phyloP scores from a whole-genome alignment of 2,797 vertebrate species.

The Picus viridis region DNA sequence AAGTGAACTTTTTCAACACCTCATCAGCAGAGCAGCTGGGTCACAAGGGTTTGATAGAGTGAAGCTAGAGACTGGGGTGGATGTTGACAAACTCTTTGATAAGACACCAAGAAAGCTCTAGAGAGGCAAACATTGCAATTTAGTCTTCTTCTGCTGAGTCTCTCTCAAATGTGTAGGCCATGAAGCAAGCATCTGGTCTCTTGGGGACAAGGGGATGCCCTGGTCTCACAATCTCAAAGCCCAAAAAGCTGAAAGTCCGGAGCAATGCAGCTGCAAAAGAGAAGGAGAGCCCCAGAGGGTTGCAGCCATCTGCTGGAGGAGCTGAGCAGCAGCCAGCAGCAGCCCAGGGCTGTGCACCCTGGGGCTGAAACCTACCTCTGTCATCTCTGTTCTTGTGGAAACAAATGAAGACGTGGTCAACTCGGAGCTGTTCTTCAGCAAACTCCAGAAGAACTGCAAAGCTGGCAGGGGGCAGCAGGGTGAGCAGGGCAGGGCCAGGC shows the following conservation, averaged over 20 bases:
- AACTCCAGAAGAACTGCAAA: constrained; percentile 95
- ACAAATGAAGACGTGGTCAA: constrained; percentile 93
- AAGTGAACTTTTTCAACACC: constrained; percentile 68
- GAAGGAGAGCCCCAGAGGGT: neutral
- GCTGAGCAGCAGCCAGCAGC: neutral
- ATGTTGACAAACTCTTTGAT: constrained; percentile 73
- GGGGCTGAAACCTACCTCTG: constrained; percentile 82
- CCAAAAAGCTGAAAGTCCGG: constrained; percentile 97
- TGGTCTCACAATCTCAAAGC: constrained; percentile 99
- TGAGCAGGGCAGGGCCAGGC: accelerated
- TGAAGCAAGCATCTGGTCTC: constrained; percentile 98
- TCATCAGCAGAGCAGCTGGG: constrained; percentile 64
- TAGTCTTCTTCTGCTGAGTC: constrained; percentile 93
- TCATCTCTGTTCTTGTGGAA: constrained; percentile 97
- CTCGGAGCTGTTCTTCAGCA: constrained; percentile 93
- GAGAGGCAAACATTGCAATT: constrained; percentile 76
- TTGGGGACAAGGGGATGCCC: constrained; percentile 97
- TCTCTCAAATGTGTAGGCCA: constrained; percentile 97
- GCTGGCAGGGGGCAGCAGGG: constrained; percentile 67
- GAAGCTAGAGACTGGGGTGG: constrained; percentile 22
- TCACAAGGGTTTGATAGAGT: constrained; percentile 62
- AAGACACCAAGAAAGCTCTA: constrained; percentile 75
- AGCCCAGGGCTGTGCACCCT: too few species aligned
- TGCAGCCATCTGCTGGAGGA: too few species aligned
- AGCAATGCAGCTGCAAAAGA: constrained; percentile 87